Evolutionary conservation across 2,797 vertebrate genomes (phyloP), one percentile per base, ranked within the genome.

Genomic region (Acomys russatus): DNA sequence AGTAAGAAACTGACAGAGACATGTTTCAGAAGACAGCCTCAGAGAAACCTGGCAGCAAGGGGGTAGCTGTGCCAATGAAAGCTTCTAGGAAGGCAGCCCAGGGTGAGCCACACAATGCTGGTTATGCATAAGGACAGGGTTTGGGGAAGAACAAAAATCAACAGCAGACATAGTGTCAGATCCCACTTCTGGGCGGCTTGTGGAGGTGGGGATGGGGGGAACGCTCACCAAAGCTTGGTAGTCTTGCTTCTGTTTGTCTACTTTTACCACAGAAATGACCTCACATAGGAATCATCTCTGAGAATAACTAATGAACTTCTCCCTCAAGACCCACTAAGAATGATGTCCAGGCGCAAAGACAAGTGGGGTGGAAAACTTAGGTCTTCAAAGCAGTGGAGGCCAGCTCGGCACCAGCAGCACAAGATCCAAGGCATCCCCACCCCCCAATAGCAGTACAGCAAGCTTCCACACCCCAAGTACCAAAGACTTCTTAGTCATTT

Each of bases 341-440:
- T 11, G 9, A 4, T 14, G 4, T 23, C 23, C 79, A 83, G 18
- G 8, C 6, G 5, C 44, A 66, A 54, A 92, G 82, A 17, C 15
- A 54, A 15, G 71, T 2, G 17, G 59, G 5, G 0, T 30, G 33
- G 23, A 35, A 17, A 30, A 54, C 15, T n/a, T 38, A 35, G 33
- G 35, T 18, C 44, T 76, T 66, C 44, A n/a, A 51, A 1, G 23
- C 35, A 56, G 15, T 25, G 7, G 30, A 28, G 38, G 22, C 44
- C 35, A 18, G 10, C n/a, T 4, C 77, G 9, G 38, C 17, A 38
- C 23, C 7, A 0, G 30, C 3, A 2, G 3, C 33, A 0, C 30
- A 4, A 2, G 44, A 15, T 0, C 30, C 23, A 2, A 9, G 18
- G 2, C 3, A 3, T 3, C 23, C 30, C 30, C 15, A 30, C 11